A percentile compares a stretch with the other conserved stretches of the same genome.
phyloP scores from a whole-genome alignment of 2,113 vertebrate genomes.

The Hyaena hyaena region DNA sequence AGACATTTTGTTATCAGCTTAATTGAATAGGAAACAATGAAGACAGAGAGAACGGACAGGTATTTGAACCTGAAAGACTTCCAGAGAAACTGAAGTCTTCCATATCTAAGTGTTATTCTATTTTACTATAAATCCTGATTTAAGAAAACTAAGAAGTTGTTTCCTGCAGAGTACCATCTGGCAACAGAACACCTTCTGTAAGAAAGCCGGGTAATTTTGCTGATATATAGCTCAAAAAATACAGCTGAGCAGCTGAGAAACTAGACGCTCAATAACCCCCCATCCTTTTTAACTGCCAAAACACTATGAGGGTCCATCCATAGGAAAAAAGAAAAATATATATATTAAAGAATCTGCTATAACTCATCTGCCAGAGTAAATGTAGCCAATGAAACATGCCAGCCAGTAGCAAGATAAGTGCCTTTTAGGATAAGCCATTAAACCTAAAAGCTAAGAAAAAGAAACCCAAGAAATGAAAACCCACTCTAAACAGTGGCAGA shows the following conservation, averaged over 20 bases:
- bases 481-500: neutral
- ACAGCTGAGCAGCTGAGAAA: conserved; percentile 75
- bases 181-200: conserved; percentile 75
- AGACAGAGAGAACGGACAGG: conserved; percentile 39
- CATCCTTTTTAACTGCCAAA: conserved; percentile 76
- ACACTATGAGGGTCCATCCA: conserved; percentile 66
- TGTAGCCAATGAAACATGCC: neutral
- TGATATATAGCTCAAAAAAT: conserved; percentile 79
- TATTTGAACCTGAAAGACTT: conserved; percentile 56
- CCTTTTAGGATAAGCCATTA: conserved; percentile 52
- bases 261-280: conserved; percentile 63
- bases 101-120: conserved; percentile 67
- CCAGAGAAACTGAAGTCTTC: conserved; percentile 54
- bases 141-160: conserved; percentile 74
- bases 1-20: conserved; percentile 61
- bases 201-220: conserved; percentile 74
- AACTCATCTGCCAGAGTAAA: conserved; percentile 29
- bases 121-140: conserved; percentile 80
- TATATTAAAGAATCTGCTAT: conserved; percentile 51
- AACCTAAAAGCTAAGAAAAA: conserved; percentile 50
- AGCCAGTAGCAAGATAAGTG: neutral
- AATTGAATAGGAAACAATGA: conserved; percentile 69
- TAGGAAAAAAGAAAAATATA: conserved; percentile 62
- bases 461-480: neutral
- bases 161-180: conserved; percentile 77